These are phyloP conservation scores for Oithona nana DNA, from an alignment of 2,888 invertebrate species.

Conservation along the genomic window DNA sequence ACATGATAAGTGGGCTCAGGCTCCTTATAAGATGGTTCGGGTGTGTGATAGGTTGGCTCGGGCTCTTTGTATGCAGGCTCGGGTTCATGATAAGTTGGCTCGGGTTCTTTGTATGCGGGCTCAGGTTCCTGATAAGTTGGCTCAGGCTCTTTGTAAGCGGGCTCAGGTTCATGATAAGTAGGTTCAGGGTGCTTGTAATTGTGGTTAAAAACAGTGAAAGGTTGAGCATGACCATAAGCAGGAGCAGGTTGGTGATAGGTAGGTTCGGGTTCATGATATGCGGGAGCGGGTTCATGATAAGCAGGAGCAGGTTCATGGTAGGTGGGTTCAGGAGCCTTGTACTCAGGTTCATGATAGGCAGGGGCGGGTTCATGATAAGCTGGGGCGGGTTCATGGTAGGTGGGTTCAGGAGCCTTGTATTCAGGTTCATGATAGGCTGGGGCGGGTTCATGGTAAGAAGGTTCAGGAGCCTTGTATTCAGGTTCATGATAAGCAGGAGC, in stretches of 20 bases:
- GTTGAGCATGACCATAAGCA: background rate
- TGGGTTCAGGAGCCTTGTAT: background rate
- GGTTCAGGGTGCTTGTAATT: background rate
- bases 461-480: background rate
- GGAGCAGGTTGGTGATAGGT: background rate
- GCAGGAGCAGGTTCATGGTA: background rate
- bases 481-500: background rate
- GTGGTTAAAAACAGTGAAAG: background rate
- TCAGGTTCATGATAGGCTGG: background rate
- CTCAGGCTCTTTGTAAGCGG: background rate
- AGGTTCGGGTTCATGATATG: background rate
- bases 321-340: background rate
- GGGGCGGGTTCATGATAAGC: background rate
- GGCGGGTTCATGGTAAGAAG: background rate
- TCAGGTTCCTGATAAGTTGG: background rate
- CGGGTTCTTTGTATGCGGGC: background rate
- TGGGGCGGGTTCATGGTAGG: background rate
- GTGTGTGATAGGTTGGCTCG: background rate
- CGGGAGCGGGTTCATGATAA: background rate
- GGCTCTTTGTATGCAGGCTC: background rate
- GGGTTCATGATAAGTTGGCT: background rate
- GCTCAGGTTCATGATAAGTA: background rate
- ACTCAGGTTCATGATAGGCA: background rate
- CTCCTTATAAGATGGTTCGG: background rate
- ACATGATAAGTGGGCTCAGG: background rate